Evolutionary conservation across 2,113 vertebrate genomes (phyloP), one percentile per base, ranked within the genome.

Genomic region (Suncus etruscus): DNA sequence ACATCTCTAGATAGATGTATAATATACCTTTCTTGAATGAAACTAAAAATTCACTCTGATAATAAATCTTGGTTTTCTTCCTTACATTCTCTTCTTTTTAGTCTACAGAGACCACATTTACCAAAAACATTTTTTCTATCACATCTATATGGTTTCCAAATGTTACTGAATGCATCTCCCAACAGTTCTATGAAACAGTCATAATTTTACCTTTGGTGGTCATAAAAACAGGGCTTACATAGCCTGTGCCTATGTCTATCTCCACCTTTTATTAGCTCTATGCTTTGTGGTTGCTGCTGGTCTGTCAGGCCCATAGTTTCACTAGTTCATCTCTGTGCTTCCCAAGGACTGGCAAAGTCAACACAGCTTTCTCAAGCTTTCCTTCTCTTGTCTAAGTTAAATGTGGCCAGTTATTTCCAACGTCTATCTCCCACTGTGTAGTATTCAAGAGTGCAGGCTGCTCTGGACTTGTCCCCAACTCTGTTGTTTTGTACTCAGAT

Each of bases 61-160:
- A 32, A 77, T 48, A 8, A 81, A 73, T 74, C 63, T 74, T 83
- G 73, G 63, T n/a, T 29, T 48, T 14, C 58, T 14, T 79, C 45
- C 76, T 83, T 72, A 77, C 86, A 89, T 84, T 18, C 68, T 48
- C 29, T 39, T 48, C 29, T n/a, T 70, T 51, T 79, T 39, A 29
- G 39, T 70, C 50, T 48, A 1, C 18, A 18, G 29, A 50, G 69
- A 22, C 50, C n/a, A 72, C 18, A 32, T 70, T 61, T 61, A 16
- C 7, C 8, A 50, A 66, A 7, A 82, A 90, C 90, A 85, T 29
- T 20, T 11, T 68, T 66, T 66, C 85, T 61, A 29, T 81, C 79
- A 90, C 80, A 68, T 29, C 81, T 80, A 58, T 4, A 69, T 86
- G 31, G 86, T 39, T 88, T 92, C 83, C 86, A 92, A 94, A 83